A percentile compares a stretch with the other conserved stretches of the same genome.
Evolutionary conservation across 2,797 vertebrate genomes (phyloP).

Genomic region (Falco naumanni): DNA sequence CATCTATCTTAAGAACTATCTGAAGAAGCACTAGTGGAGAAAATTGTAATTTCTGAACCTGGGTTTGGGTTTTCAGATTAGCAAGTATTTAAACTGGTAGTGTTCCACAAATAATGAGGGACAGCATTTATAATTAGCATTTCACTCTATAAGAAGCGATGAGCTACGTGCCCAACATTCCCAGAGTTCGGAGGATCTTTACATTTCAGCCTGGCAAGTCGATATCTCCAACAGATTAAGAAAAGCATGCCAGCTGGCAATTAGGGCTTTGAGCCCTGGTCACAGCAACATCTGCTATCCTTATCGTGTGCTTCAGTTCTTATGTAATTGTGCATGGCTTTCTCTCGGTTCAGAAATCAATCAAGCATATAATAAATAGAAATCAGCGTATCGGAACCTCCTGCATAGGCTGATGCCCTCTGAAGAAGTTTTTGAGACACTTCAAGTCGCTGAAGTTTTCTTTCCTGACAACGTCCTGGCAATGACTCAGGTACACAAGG

Average conservation of each 20-base stretch:
- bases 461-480: not conserved
- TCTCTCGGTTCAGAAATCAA: not conserved
- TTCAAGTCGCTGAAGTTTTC: not conserved
- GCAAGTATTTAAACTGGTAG: not conserved
- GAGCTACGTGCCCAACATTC: not conserved
- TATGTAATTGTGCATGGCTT: not conserved
- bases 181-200: not conserved
- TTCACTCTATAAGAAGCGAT: not conserved
- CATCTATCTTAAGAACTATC: not conserved
- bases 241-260: conserved; percentile 6
- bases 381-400: not conserved
- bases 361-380: not conserved
- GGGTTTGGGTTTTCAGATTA: not conserved
- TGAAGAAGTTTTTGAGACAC: not conserved
- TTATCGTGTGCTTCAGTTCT: not conserved
- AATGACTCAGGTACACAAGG: too few relatives aligned
- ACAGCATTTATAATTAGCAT: not conserved
- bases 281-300: conserved; percentile 40
- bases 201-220: not conserved
- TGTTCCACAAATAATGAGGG: not conserved
- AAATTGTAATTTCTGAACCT: not conserved
- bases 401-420: not conserved
- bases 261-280: not conserved
- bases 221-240: conserved; percentile 11
- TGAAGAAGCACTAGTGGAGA: not conserved